Percentiles rank a stretch among this genome's conserved stretches.
These are phyloP conservation scores for Chloroceryle inda DNA, from an alignment of 2,797 vertebrate species.

Conservation along the genomic window DNA sequence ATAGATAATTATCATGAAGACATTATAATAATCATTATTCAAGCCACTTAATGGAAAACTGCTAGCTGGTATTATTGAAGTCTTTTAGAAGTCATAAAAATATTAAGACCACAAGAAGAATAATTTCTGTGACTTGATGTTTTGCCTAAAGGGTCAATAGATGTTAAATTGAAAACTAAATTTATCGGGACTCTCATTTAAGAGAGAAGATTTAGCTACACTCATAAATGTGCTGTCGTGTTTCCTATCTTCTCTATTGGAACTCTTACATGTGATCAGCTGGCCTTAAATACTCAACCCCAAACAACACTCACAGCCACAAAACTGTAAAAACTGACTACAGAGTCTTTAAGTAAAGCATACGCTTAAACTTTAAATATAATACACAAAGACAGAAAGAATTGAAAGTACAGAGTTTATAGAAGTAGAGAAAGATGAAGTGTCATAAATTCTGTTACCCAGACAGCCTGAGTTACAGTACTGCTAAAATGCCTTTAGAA, in stretches of 20 bases:
- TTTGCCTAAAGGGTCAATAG: background rate
- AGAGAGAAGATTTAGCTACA: background rate
- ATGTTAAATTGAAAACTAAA: background rate
- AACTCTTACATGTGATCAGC: background rate
- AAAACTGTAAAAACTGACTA: background rate
- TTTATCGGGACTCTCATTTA: background rate
- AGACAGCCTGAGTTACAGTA: background rate
- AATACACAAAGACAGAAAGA: background rate
- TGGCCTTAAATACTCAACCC: background rate
- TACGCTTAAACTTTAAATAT: background rate
- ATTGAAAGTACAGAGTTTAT: background rate
- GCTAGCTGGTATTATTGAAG: background rate
- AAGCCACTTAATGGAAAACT: background rate
- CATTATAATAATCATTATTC: background rate
- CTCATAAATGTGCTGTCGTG: background rate
- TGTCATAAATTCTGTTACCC: background rate
- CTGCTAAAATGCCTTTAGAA: background rate
- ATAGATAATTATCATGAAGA: background rate
- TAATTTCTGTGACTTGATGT: background rate
- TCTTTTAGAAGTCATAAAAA: background rate
- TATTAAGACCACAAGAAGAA: background rate
- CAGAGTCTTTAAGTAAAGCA: background rate
- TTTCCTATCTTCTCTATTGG: background rate
- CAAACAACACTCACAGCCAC: background rate
- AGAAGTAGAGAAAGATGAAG: background rate